Evolutionary conservation across 2,797 vertebrate genomes (phyloP), one percentile per base, ranked within the genome.

Genomic region (Leuciscus waleckii): DNA sequence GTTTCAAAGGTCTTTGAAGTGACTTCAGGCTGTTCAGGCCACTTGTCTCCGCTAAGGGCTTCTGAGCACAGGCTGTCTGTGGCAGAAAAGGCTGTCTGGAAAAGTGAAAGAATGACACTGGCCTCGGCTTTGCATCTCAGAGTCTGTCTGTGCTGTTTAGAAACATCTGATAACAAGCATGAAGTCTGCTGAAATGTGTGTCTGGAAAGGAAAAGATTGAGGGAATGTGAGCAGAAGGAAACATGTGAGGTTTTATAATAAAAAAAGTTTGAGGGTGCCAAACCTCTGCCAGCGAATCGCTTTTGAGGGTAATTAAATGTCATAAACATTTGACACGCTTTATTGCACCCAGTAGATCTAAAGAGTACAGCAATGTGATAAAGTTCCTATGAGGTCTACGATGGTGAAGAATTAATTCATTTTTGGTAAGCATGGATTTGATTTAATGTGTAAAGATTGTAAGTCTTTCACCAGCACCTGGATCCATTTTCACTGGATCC

Each of bases 81-180:
- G 10, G 85, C 7, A 68, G 81, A 65, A 43, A 86, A 37, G 41
- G 19, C 56, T 70, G 82, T 86, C 85, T 86, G 87, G 56, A 61
- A 80, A 83, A 37, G 49, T 84, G 79, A 89, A 87, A 82, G 68
- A 87, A 71, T 74, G 81, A 89, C 65, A 83, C 77, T 13, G 51
- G 41, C 77, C 63, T 54, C 8, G 13, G 73, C 37, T 70, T 86
- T 39, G 54, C 10, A 16, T 32, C 69, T 79, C 61, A 51, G 35
- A 84, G 61, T 69, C 81, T 87, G 88, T 58, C 78, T 74, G 71
- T 35, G 19, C 56, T 78, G 49, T 39, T 83, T 78, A 82, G 39
- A 61, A 77, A 63, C 43, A 75, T 74, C 76, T 76, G 13, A 85
- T 56, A 68, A 65, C 67, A 41, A 65, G 65, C 70, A 71, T 77